phyloP scores from a whole-genome alignment of 2,888 invertebrate species.

The Limnephilus rhombicus region DNA sequence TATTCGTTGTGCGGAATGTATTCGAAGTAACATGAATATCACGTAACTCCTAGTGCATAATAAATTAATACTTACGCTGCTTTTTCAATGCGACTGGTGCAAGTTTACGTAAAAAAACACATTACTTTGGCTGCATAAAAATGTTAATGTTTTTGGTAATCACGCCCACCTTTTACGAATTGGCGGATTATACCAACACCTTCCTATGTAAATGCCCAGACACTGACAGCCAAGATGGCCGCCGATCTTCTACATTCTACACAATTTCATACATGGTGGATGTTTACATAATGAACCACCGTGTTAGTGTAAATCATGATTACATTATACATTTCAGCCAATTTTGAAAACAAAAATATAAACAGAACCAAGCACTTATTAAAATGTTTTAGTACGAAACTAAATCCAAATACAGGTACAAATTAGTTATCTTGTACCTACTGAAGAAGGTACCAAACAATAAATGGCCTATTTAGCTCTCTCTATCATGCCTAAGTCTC shows the following conservation, averaged over 20 bases:
- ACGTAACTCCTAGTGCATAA: slow-evolving; percentile 5
- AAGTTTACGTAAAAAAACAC: not conserved
- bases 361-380: not conserved
- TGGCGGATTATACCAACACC: not conserved
- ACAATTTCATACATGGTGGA: not conserved
- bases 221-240: not conserved
- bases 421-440: not conserved
- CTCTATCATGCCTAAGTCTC: not conserved
- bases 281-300: not conserved
- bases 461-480: not conserved
- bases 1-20: slow-evolving; percentile 38
- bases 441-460: not conserved
- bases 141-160: not conserved
- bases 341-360: not conserved
- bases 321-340: not conserved
- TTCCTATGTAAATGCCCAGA: not conserved
- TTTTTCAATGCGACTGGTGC: not conserved
- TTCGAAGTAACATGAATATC: slow-evolving; percentile 15
- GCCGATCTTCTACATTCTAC: not conserved
- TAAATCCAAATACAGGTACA: not conserved
- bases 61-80: not conserved
- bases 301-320: not conserved
- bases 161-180: not conserved
- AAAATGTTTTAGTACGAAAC: not conserved
- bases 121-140: not conserved